Conservation (phyloP, 2,888 invertebrate species). For the Leptarthrus brevirostris region DNA sequence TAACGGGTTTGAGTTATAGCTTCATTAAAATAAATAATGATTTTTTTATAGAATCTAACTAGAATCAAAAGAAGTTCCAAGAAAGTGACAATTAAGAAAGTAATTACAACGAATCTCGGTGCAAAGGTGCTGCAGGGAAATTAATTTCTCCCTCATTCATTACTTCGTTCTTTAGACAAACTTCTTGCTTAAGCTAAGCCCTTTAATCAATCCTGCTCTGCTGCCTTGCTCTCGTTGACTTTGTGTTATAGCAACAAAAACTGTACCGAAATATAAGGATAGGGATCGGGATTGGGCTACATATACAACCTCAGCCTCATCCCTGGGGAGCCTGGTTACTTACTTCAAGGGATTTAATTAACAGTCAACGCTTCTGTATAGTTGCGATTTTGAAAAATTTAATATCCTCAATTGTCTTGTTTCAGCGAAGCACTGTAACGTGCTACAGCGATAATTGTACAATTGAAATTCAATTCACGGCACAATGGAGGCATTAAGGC, state of each 20-base stretch:
- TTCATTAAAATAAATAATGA: slow-evolving; percentile 15
- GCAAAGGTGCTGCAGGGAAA: slow-evolving; percentile 40
- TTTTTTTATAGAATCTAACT: slow-evolving; percentile 24
- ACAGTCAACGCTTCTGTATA: background rate
- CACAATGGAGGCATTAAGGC: slow-evolving; percentile 29
- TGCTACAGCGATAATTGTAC: slow-evolving; percentile 13
- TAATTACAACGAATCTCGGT: slow-evolving; percentile 33
- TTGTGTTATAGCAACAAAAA: background rate
- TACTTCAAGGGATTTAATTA: slow-evolving; percentile 23
- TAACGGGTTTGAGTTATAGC: slow-evolving; percentile 18
- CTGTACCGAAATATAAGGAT: too few species aligned
- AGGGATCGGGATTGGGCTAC: background rate
- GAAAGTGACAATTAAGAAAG: slow-evolving; percentile 36
- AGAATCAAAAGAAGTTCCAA: slow-evolving; percentile 16
- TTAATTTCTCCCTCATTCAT: slow-evolving; percentile 38
- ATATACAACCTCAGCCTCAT: too few species aligned
- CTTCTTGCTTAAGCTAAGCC: slow-evolving; percentile 12
- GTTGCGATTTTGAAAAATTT: slow-evolving; percentile 6
- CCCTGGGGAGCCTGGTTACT: too few species aligned
- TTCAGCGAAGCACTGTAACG: background rate
- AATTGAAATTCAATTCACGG: slow-evolving; percentile 43
- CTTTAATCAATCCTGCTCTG: slow-evolving; percentile 22
- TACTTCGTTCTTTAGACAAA: slow-evolving; percentile 6
- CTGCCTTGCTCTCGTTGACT: background rate
- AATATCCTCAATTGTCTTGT: slow-evolving; percentile 1